Evolutionary conservation across 2,888 invertebrate species (phyloP).

Genomic region (Nudaria mundana): DNA sequence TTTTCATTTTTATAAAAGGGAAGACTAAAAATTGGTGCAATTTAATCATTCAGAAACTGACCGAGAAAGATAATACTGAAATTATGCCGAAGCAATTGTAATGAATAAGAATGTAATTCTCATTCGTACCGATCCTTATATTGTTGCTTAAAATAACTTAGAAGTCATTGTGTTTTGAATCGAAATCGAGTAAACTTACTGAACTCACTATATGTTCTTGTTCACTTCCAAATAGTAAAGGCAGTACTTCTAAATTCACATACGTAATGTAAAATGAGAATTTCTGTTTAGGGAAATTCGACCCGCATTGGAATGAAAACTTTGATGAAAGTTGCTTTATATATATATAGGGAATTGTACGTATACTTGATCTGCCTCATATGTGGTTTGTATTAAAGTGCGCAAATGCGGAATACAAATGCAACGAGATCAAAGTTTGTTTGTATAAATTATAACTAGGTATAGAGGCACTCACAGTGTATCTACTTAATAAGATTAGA

Average conservation of each 20-base stretch:
- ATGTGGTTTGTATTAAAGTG: conserved; percentile 25
- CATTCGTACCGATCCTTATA: conserved; percentile 52
- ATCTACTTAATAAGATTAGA: too few species aligned
- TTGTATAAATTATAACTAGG: neutral
- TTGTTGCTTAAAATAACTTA: conserved; percentile 50
- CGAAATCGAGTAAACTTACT: conserved; percentile 16
- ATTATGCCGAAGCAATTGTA: conserved; percentile 67
- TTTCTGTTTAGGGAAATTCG: conserved; percentile 34
- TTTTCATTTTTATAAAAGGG: conserved; percentile 30
- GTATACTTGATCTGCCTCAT: conserved; percentile 29
- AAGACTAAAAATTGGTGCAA: conserved; percentile 57
- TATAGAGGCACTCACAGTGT: too few species aligned
- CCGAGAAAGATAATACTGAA: conserved; percentile 61
- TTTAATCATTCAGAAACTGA: conserved; percentile 67
- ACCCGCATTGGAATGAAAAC: conserved; percentile 37
- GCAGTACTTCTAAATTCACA: conserved; percentile 17
- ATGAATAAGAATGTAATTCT: conserved; percentile 67
- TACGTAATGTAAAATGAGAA: conserved; percentile 20
- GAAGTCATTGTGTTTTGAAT: conserved; percentile 7
- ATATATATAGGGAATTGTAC: conserved; percentile 32
- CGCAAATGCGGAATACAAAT: conserved; percentile 20
- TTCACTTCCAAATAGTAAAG: conserved; percentile 18
- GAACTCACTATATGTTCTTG: conserved; percentile 12
- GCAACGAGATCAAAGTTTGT: conserved; percentile 5
- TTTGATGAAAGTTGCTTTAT: conserved; percentile 31